A percentile compares a stretch with the other conserved stretches of the same genome.
Conservation (phyloP, 2,113 vertebrate species). For the Saccopteryx bilineata region DNA sequence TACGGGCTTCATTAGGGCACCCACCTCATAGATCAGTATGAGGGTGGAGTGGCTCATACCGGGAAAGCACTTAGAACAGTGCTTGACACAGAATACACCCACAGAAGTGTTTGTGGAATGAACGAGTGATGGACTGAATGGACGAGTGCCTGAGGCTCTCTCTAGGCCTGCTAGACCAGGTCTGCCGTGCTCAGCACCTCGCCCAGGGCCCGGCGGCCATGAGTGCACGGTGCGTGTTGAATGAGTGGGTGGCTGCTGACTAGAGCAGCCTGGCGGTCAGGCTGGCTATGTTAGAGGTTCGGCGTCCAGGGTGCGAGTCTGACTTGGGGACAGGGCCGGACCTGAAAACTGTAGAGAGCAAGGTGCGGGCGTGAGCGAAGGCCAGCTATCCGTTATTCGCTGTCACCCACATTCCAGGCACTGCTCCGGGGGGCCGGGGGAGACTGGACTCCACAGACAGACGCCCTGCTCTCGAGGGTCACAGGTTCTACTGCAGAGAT, state of each 20-base stretch:
- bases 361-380: neutral
- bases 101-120: neutral
- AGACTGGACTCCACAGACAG: neutral
- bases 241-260: neutral
- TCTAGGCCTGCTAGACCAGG: no score
- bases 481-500: neutral
- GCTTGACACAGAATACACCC: neutral
- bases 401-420: neutral
- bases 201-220: neutral
- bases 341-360: neutral
- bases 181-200: neutral
- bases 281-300: neutral
- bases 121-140: neutral
- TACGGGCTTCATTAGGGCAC: neutral
- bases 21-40: neutral
- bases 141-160: neutral
- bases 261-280: no score
- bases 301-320: neutral
- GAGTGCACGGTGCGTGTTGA: neutral
- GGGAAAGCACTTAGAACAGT: neutral
- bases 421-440: rapidly evolving
- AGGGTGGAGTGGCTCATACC: neutral
- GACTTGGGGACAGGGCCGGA: neutral
- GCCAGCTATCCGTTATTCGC: neutral
- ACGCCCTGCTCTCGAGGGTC: no score